Evolutionary conservation across 1,140 invertebrate genomes (phyloP).

Genomic region (Uloborus diversus): DNA sequence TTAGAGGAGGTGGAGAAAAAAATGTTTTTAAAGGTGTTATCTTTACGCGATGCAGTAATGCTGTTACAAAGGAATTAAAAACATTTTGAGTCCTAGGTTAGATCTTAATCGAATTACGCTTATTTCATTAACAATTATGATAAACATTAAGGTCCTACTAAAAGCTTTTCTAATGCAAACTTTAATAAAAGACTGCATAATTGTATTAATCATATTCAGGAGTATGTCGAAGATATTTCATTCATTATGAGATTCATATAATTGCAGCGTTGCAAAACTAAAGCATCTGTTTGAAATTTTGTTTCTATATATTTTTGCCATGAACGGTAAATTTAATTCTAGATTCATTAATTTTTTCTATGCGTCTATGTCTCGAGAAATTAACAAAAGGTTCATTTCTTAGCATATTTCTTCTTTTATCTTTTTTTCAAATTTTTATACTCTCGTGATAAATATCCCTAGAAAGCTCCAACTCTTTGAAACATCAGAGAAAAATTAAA

Average conservation of each 20-base stretch:
- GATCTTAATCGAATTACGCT: conserved; percentile 37
- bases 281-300: not conserved
- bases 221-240: not conserved
- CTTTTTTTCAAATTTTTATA: no score
- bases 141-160: conserved; percentile 22
- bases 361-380: no score
- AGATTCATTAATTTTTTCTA: no score
- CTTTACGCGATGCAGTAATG: not conserved
- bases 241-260: conserved; percentile 2
- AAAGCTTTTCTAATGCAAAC: conserved; percentile 9
- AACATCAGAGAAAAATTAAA: no score
- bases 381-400: no score
- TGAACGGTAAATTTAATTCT: no score
- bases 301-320: no score
- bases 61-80: conserved; percentile 30
- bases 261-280: not conserved
- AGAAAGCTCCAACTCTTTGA: no score
- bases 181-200: not conserved
- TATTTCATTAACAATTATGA: conserved; percentile 48
- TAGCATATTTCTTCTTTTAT: no score
- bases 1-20: not conserved
- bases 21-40: conserved; percentile 1
- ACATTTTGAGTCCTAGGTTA: not conserved
- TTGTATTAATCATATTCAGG: conserved; percentile 17
- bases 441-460: no score